Percentiles rank a stretch among this genome's conserved stretches.
phyloP scores from a whole-genome alignment of 1,140 invertebrate genomes.

The Leptopilina boulardi region DNA sequence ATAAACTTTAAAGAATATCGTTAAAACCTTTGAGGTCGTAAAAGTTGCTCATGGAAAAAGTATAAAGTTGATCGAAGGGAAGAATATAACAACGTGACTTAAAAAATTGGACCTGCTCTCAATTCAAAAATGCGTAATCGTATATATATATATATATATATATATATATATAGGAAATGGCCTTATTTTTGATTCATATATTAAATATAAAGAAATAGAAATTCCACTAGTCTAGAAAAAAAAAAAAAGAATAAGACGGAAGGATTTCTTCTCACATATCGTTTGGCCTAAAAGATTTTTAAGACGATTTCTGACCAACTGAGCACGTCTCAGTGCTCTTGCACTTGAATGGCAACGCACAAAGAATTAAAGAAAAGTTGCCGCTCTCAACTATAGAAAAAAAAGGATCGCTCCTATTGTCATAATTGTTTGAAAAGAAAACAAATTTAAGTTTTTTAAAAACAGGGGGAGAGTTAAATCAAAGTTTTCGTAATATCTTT shows the following conservation, averaged over 20 bases:
- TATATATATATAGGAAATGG: too few species aligned
- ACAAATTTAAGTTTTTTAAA: neutral
- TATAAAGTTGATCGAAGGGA: slow-evolving; percentile 5
- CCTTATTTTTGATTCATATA: slow-evolving; percentile 35
- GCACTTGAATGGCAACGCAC: slow-evolving; percentile 11
- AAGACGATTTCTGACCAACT: slow-evolving; percentile 57
- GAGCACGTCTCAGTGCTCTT: slow-evolving; percentile 53
- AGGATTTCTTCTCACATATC: slow-evolving; percentile 34
- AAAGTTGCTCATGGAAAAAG: slow-evolving; percentile 33
- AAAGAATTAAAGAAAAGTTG: slow-evolving; percentile 22
- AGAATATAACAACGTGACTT: slow-evolving; percentile 2
- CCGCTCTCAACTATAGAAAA: slow-evolving; percentile 1
- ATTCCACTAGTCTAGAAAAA: slow-evolving; percentile 6
- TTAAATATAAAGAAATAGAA: slow-evolving; percentile 41
- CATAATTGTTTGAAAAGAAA: slow-evolving; percentile 4
- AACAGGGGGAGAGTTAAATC: neutral
- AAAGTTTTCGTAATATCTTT: neutral
- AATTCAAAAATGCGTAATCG: slow-evolving; percentile 35
- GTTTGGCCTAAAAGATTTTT: slow-evolving; percentile 41
- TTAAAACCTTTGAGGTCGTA: slow-evolving; percentile 34
- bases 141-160: too few species aligned
- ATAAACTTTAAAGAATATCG: slow-evolving; percentile 42
- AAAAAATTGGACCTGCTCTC: slow-evolving; percentile 54
- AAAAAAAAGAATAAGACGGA: slow-evolving; percentile 28
- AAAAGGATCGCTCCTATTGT: neutral